Base-by-base conservation (phyloP, 2,888 invertebrate species). In the Euclidia mi region DNA sequence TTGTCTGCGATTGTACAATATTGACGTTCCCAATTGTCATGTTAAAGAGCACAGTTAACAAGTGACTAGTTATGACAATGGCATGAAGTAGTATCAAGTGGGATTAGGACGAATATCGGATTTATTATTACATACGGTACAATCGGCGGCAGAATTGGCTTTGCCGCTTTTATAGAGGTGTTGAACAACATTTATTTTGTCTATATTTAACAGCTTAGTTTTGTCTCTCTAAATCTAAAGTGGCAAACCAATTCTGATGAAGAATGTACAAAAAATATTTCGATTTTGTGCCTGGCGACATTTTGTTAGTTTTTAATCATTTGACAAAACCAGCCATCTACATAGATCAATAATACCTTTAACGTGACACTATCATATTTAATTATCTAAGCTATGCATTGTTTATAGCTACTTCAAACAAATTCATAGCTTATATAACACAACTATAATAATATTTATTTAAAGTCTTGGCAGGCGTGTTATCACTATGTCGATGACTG, bases 11-110 rank as follows among this genome's bases (percentile, higher is more conserved):
- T 62, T 52, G 41, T 41, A 59, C 35, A 52, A 41, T 41, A 34
- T 38, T 41, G 25, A 46, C 11, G 64, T 49, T 48, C 53, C 48
- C 51, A 85, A 76, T 70, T 80, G 80, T 84, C 79, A 74, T 59
- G 63, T 57, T 59, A 68, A 66, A 76, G 76, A 67, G 71, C 61
- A 71, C 66, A 78, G 72, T 84, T 84, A 86, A 82, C 76, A 74
- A 71, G 77, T 83, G 83, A 81, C 79, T 85, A 81, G 71, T 69
- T 70, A 82, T 88, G 87, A 83, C 51, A 78, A 87, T 86, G 85
- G 76, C 71, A 75, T 83, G 77, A 79, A 76, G 65, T 71, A 76
- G 76, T 77, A 80, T 76, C 63, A 75, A 83, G 79, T 82, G 76
- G 82, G 68, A 79, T 78, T 79, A 84, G 80, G 82, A 82, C 81